Evolutionary conservation across 2,888 invertebrate species (phyloP).

Genomic region (Amiota communis): DNA sequence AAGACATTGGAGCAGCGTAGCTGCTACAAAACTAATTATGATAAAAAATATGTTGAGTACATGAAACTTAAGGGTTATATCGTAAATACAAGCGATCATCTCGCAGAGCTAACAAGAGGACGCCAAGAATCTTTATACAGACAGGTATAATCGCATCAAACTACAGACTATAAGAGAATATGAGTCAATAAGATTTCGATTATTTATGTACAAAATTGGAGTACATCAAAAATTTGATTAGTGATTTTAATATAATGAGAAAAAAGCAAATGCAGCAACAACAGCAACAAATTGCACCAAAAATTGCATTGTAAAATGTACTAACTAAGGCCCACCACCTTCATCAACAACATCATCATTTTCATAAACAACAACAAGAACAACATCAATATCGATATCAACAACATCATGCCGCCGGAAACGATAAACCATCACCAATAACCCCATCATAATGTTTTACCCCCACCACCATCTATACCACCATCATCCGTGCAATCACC

Average conservation of each 20-base stretch:
- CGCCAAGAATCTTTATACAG: slow-evolving; percentile 73
- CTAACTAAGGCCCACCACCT: slow-evolving; percentile 40
- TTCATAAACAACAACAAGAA: slow-evolving; percentile 38
- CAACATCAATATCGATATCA: slow-evolving; percentile 39
- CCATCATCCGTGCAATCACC: too few relatives aligned
- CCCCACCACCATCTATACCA: too few relatives aligned
- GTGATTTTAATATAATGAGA: slow-evolving; percentile 82
- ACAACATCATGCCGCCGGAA: slow-evolving; percentile 50
- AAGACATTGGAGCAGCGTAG: slow-evolving; percentile 85
- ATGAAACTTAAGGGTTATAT: slow-evolving; percentile 84
- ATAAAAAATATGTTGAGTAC: slow-evolving; percentile 90
- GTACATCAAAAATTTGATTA: slow-evolving; percentile 91
- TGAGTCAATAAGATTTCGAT: slow-evolving; percentile 86
- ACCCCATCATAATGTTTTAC: slow-evolving; percentile 37
- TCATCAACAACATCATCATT: slow-evolving; percentile 42
- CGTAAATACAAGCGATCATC: slow-evolving; percentile 85
- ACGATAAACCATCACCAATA: slow-evolving; percentile 43
- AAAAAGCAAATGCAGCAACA: slow-evolving; percentile 40
- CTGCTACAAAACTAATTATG: slow-evolving; percentile 93
- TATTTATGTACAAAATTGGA: slow-evolving; percentile 93
- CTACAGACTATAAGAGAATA: slow-evolving; percentile 90
- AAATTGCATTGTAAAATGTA: slow-evolving; percentile 9
- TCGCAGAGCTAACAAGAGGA: slow-evolving; percentile 82
- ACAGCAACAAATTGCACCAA: slow-evolving; percentile 37
- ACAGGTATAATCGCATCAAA: slow-evolving; percentile 78